Base-by-base conservation (phyloP, 2,888 invertebrate genomes). In the Drosophila paramelanica region DNA sequence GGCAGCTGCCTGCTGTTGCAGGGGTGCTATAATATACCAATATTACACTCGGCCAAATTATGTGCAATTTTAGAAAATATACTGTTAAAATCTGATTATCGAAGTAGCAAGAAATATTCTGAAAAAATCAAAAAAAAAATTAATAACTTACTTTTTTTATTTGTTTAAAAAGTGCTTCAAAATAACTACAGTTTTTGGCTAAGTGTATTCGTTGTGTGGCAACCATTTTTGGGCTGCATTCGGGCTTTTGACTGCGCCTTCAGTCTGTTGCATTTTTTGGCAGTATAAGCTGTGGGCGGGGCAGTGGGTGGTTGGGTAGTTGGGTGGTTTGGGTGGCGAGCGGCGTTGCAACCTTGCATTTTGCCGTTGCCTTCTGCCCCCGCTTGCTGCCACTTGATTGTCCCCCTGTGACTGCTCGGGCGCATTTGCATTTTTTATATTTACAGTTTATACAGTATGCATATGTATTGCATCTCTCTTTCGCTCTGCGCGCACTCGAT, bases 391-490 rank as follows among this genome's bases (percentile, higher is more conserved):
- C 61, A 33, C 42, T 41, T 58, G 71, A 60, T 70, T 64, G 73
- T 46, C 41, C 51, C 61, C 73, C 45, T 59, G 58, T 52, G 64
- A 31, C 41, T 45, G 46, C 31, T 52, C 39, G 49, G 47, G 55
- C 70, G 73, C 83, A 82, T 88, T 88, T 83, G 84, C 87, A 83
- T 83, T 83, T 83, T 81, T 86, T 88, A 79, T 82, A 68, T 74
- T 85, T 85, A 70, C 79, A 79, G 78, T 71, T 61, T 65, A 60
- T 68, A 59, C 60, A 70, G 57, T 57, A 59, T 59, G 67, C 59
- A 67, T 58, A 41, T 51, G 36, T 23, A 3, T 11, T 38, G 8
- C 25, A 36, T 23, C 59, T 56, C 58, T 25, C 20, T 49, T 5
- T 14, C 27, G 13, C 60, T n/a, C 39, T 11, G 49, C 53, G 7